Base-by-base conservation (phyloP, 2,888 invertebrate species). In the Hydropsyche betteni region DNA sequence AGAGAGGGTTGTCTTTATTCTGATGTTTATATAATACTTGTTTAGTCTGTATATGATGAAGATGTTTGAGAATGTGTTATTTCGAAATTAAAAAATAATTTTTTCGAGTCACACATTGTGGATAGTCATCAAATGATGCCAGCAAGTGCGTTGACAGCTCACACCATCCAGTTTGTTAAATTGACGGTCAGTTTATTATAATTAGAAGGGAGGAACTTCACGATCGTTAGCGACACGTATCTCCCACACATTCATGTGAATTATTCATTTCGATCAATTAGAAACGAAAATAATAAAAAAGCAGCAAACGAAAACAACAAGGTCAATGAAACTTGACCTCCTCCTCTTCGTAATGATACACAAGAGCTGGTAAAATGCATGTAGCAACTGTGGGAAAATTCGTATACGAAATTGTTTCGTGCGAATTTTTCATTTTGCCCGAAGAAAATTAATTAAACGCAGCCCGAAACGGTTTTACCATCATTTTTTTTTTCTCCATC, bases 241-340 rank as follows among this genome's bases (percentile, higher is more conserved):
- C n/a, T 58, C 58, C 8, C 58, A 58, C 24, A 58, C 16, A 58
- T 58, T 16, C n/a, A 24, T 8, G 58, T 14, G 58, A 24, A 58
- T 58, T 58, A 16, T 58, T 58, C 14, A 58, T 58, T 58, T 58
- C 24, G 58, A 58, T 58, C 24, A 58, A 58, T 58, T 58, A 58
- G 16, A 14, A 44, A 24, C 2, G 24, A 24, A 24, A 24, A 24
- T 24, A 44, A 44, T 24, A 8, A 24, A 58, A 44, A 44, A 44
- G 4, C 10, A 10, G 44, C 10, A 6, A 10, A 44, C 44, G 7
- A 44, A 44, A 14, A 58, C 58, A 24, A 58, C 58, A 58, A 58
- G 58, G 14, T 58, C 24, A 58, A 58, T 7, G 8, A 16, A 58
- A 58, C 24, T 14, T 58, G 58, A 58, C 58, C 58, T 8, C 8